A percentile compares a stretch with the other conserved stretches of the same genome.
phyloP scores from a whole-genome alignment of 2,113 vertebrate genomes.

The Eublepharis macularius region DNA sequence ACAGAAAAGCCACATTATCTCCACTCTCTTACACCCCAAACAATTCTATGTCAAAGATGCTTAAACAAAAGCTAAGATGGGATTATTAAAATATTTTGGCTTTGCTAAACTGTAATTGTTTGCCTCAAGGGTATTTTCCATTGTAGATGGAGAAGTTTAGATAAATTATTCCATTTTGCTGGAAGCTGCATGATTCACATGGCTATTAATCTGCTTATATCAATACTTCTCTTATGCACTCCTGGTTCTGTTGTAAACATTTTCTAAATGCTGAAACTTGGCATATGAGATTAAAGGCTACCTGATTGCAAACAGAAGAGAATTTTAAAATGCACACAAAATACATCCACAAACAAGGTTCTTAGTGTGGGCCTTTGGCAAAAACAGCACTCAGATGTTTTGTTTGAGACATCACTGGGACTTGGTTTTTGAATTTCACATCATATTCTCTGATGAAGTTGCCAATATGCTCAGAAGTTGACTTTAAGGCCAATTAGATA shows the following conservation, averaged over 20 bases:
- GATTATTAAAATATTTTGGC: conserved; percentile 14
- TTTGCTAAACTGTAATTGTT: not conserved
- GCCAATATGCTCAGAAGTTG: not conserved
- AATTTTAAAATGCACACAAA: conserved; percentile 16
- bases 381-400: conserved; percentile 17
- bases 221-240: conserved; percentile 10
- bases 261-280: not conserved
- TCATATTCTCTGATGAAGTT: not conserved
- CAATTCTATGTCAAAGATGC: not conserved
- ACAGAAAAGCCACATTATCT: not conserved
- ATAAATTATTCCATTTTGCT: conserved; percentile 6
- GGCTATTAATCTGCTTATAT: not conserved
- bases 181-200: not conserved
- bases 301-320: not conserved
- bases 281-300: not conserved
- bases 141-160: not conserved
- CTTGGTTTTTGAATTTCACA: not conserved
- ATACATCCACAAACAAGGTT: conserved; percentile 5
- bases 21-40: not conserved
- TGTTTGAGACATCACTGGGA: not conserved
- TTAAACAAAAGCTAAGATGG: conserved; percentile 25
- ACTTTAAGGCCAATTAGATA: too few species aligned
- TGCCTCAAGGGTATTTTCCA: conserved; percentile 7
- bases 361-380: conserved; percentile 10
- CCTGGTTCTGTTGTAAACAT: conserved; percentile 12